A percentile compares a stretch with the other conserved stretches of the same genome.
Conservation (phyloP, 2,888 invertebrate species). For the Nemotelus nigrinus region DNA sequence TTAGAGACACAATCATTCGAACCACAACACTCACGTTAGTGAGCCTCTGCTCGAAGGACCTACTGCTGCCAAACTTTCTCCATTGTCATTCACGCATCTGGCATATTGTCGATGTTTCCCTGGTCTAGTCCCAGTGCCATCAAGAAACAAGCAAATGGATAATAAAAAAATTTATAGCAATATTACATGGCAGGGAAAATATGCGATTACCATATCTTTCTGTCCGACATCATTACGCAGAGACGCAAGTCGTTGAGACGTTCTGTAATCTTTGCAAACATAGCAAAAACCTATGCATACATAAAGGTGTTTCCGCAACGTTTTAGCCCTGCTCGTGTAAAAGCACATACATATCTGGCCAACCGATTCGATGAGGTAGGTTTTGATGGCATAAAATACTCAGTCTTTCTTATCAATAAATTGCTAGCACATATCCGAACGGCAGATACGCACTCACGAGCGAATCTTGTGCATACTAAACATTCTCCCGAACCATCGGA, state of each 20-base stretch:
- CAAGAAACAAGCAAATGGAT: conserved; percentile 23
- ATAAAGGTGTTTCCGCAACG: neutral
- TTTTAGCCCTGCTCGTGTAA: neutral
- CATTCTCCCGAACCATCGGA: neutral
- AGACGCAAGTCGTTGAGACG: neutral
- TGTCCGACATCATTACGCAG: neutral
- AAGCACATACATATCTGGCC: neutral
- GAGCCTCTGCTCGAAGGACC: too few species aligned
- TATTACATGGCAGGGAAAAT: conserved; percentile 14
- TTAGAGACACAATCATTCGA: too few species aligned
- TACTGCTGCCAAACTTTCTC: too few species aligned
- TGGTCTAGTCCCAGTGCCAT: neutral
- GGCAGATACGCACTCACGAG: neutral
- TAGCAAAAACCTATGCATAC: conserved; percentile 12
- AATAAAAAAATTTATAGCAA: conserved; percentile 34
- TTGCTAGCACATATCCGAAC: conserved; percentile 34
- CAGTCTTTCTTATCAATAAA: conserved; percentile 37
- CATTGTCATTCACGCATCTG: too few species aligned
- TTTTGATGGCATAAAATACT: conserved; percentile 5
- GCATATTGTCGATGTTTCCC: neutral
- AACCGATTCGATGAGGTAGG: neutral
- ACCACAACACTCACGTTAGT: too few species aligned
- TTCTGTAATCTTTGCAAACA: conserved; percentile 14
- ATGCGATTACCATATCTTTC: conserved; percentile 15
- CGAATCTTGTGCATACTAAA: conserved; percentile 30